A percentile compares a stretch with the other conserved stretches of the same genome.
phyloP scores from a whole-genome alignment of 2,113 vertebrate genomes.

The Menidia beryllina region DNA sequence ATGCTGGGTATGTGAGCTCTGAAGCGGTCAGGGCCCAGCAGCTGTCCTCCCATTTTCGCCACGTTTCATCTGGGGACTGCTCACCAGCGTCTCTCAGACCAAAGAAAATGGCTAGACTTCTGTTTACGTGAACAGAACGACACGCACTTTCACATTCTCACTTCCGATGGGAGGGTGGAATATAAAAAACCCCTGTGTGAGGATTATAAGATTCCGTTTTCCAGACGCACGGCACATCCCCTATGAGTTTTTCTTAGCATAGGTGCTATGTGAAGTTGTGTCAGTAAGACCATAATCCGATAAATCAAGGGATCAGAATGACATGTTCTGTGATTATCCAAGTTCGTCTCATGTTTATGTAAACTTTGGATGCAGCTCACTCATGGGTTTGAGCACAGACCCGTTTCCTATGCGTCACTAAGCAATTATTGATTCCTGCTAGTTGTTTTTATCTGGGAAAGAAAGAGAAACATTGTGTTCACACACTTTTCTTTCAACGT shows the following conservation, averaged over 20 bases:
- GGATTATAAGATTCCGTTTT: background rate
- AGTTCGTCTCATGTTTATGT: too few relatives aligned
- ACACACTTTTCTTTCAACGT: too few relatives aligned
- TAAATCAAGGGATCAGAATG: background rate
- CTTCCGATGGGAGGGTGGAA: conserved; percentile 23
- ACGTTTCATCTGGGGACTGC: conserved; percentile 42
- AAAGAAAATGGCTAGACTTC: conserved; percentile 27
- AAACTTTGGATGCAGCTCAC: too few relatives aligned
- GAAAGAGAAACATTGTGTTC: too few relatives aligned
- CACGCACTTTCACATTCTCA: conserved; percentile 5
- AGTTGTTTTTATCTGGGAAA: too few relatives aligned
- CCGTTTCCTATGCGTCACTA: too few relatives aligned
- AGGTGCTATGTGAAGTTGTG: background rate
- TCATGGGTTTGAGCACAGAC: too few relatives aligned
- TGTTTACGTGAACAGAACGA: conserved; percentile 16
- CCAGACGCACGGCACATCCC: background rate
- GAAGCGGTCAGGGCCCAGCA: background rate
- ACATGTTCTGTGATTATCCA: background rate
- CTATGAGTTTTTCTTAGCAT: background rate
- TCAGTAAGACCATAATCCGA: background rate
- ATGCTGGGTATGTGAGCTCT: too few relatives aligned
- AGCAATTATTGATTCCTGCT: too few relatives aligned
- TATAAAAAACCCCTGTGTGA: background rate
- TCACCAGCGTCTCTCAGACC: background rate
- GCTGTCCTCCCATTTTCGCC: conserved; percentile 44